Conservation (phyloP, 2,113 vertebrate species). For the Oncorhynchus clarkii region DNA sequence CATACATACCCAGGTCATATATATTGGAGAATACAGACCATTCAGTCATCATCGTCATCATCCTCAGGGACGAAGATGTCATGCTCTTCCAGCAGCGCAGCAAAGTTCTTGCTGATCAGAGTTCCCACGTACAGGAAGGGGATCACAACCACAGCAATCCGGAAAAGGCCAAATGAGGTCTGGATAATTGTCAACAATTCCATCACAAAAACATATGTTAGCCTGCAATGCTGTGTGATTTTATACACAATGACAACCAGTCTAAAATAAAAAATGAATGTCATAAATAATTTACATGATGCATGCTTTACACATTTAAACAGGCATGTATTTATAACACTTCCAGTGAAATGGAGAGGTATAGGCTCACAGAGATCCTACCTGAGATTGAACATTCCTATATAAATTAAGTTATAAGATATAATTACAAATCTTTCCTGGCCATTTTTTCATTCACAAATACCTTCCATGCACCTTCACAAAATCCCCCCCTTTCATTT, state of each 20-base stretch:
- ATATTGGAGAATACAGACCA: constrained; percentile 1
- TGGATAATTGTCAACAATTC: constrained; percentile 45
- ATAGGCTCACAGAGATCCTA: no score
- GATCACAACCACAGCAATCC: constrained; percentile 84
- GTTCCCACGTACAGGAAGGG: constrained; percentile 93
- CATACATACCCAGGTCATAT: background rate
- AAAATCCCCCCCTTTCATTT: no score
- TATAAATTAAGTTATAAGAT: no score
- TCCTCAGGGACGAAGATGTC: constrained; percentile 96
- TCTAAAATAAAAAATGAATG: background rate
- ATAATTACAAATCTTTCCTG: no score
- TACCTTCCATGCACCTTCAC: no score
- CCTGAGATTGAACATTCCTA: no score
- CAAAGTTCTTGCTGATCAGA: constrained; percentile 90
- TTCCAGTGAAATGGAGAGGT: no score
- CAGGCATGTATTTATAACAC: no score
- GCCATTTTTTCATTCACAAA: no score
- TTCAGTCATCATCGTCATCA: constrained; percentile 81
- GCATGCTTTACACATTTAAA: background rate
- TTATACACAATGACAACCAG: background rate
- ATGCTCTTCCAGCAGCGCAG: constrained; percentile 91
- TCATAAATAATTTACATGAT: background rate
- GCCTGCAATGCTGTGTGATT: background rate
- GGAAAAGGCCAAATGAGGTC: constrained; percentile 85
- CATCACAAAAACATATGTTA: constrained; percentile 42